phyloP scores from a whole-genome alignment of 1,140 invertebrate species.

The Chironomus striatipennis region DNA sequence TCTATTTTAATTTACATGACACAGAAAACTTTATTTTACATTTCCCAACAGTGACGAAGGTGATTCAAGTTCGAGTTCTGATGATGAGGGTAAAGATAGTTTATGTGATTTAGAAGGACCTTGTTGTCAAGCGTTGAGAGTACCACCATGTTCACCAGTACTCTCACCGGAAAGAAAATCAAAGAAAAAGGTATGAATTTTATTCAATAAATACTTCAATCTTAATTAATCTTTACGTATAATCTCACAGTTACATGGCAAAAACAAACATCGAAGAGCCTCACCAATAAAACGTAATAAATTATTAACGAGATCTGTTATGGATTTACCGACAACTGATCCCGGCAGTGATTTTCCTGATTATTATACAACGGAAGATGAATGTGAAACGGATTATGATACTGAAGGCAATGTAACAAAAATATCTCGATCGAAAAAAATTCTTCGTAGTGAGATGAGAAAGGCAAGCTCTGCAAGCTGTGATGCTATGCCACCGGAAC shows the following conservation, averaged over 20 bases:
- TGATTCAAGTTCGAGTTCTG: slow-evolving; percentile 56
- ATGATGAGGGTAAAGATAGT: slow-evolving; percentile 37
- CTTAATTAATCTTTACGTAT: not conserved
- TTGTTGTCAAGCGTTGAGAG: slow-evolving; percentile 38
- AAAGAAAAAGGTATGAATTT: not conserved
- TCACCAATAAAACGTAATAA: not conserved
- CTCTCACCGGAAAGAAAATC: not conserved
- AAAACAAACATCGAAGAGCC: not conserved
- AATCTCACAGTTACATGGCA: not conserved
- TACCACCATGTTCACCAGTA: slow-evolving; percentile 49
- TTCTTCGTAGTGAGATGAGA: not conserved
- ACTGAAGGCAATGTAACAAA: slow-evolving; percentile 6
- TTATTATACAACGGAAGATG: slow-evolving; percentile 43
- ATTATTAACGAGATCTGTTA: slow-evolving; percentile 36
- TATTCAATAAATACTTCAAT: not conserved
- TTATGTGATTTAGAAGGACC: slow-evolving; percentile 38
- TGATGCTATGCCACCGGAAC: slow-evolving; percentile 35
- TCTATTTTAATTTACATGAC: too few relatives aligned
- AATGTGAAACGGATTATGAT: slow-evolving; percentile 32
- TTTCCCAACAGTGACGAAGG: slow-evolving; percentile 56
- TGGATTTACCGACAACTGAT: slow-evolving; percentile 46
- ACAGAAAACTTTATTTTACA: too few relatives aligned
- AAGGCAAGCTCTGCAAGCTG: slow-evolving; percentile 2
- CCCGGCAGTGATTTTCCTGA: slow-evolving; percentile 46
- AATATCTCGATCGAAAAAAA: not conserved